phyloP scores from a whole-genome alignment of 2,113 vertebrate genomes.

The Recurvirostra avosetta region DNA sequence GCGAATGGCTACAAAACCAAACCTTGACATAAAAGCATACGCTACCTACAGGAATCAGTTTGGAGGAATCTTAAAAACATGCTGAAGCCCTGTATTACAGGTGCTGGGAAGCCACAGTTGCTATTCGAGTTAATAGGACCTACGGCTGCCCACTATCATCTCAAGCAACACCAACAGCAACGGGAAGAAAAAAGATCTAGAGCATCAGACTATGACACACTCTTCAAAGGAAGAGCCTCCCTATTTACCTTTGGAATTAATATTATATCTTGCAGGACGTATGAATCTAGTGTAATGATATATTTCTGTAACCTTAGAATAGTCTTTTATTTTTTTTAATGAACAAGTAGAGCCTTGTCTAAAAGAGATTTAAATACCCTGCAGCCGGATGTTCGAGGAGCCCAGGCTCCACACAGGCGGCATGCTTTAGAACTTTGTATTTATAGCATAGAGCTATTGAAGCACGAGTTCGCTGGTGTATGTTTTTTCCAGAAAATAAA shows the following conservation, averaged over 20 bases:
- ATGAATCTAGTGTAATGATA: background rate
- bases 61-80: background rate
- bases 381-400: conserved; percentile 7
- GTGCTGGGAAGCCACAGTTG: background rate
- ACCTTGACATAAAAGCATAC: background rate
- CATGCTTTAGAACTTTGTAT: background rate
- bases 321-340: background rate
- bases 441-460: background rate
- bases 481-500: conserved; percentile 4
- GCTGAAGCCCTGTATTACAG: background rate
- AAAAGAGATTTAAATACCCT: background rate
- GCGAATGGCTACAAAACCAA: background rate
- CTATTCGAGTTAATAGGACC: background rate
- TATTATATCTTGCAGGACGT: background rate
- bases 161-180: background rate
- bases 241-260: background rate
- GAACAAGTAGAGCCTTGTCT: conserved; percentile 7
- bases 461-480: background rate
- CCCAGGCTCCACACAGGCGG: background rate
- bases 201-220: background rate
- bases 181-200: background rate
- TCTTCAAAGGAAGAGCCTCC: background rate
- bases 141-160: background rate
- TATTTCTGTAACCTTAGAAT: background rate
- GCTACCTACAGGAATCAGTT: background rate